These are phyloP conservation scores for Psettodes erumei DNA, from an alignment of 2,113 vertebrate genomes.

Conservation along the genomic window DNA sequence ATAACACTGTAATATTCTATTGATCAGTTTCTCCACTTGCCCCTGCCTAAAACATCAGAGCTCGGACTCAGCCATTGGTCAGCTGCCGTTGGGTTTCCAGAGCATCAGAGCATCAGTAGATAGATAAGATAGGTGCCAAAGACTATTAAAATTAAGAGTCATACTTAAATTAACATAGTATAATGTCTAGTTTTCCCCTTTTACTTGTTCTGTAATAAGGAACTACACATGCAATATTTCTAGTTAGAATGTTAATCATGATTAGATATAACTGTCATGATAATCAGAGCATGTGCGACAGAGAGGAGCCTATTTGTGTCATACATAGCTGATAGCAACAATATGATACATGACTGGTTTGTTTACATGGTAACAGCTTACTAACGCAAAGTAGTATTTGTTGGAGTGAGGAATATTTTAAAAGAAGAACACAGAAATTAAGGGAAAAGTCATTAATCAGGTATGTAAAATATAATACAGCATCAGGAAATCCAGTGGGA, in stretches of 20 bases:
- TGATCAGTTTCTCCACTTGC: conserved; percentile 45
- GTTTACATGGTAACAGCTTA: conserved; percentile 14
- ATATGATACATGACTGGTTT: conserved; percentile 2
- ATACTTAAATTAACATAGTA: no score
- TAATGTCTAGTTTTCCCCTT: no score
- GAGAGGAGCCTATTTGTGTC: conserved; percentile 23
- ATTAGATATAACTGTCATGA: no score
- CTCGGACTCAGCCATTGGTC: conserved; percentile 17
- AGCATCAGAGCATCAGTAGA: not conserved
- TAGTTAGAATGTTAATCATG: not conserved
- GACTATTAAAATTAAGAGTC: no score
- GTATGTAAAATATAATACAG: not conserved
- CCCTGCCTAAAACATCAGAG: conserved; percentile 15
- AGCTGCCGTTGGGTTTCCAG: not conserved
- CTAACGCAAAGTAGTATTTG: not conserved
- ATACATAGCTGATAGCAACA: conserved; percentile 1
- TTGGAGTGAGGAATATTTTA: not conserved
- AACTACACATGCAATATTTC: not conserved
- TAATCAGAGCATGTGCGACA: no score
- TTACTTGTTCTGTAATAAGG: not conserved
- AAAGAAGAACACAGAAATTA: not conserved
- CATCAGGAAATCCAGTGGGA: not conserved
- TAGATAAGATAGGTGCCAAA: no score
- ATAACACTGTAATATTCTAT: conserved; percentile 53
- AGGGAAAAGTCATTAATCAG: not conserved